phyloP scores from a whole-genome alignment of 1,140 invertebrate species.

The Lordiphosa mommai region DNA sequence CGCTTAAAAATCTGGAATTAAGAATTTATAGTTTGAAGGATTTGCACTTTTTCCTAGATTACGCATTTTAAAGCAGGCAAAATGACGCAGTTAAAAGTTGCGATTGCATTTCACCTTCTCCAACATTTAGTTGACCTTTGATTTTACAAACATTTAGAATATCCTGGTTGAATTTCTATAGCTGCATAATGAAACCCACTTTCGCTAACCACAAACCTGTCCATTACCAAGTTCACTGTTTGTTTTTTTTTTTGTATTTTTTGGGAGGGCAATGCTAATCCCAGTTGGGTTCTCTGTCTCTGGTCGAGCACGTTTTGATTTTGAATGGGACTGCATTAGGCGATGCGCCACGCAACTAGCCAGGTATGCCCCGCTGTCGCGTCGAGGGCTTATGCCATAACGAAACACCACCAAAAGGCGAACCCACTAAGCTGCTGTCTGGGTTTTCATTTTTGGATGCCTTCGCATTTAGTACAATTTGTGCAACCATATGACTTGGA shows the following conservation, averaged over 20 bases:
- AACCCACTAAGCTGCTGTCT: slow-evolving; percentile 12
- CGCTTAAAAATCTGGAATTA: too few relatives aligned
- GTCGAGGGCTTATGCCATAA: slow-evolving; percentile 60
- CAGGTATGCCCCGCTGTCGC: neutral
- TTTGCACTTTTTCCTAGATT: too few relatives aligned
- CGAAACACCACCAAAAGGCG: slow-evolving; percentile 36
- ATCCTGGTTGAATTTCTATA: slow-evolving; percentile 19
- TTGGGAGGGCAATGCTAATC: too few relatives aligned
- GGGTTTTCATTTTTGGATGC: slow-evolving; percentile 38
- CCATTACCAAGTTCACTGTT: slow-evolving; percentile 22
- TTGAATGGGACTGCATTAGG: slow-evolving; percentile 71
- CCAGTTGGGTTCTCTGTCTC: too few relatives aligned
- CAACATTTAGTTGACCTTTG: too few relatives aligned
- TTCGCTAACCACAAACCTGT: slow-evolving; percentile 10
- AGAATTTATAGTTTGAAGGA: too few relatives aligned
- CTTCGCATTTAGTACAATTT: slow-evolving; percentile 67
- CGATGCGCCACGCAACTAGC: neutral
- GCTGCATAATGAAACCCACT: slow-evolving; percentile 38
- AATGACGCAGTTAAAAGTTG: too few relatives aligned
- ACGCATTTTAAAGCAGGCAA: too few relatives aligned
- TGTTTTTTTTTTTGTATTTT: neutral
- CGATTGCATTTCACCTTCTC: too few relatives aligned
- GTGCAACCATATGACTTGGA: slow-evolving; percentile 66
- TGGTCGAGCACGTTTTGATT: slow-evolving; percentile 64
- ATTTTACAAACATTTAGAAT: too few relatives aligned